phyloP scores from a whole-genome alignment of 2,888 invertebrate genomes.

The Torymus tubicola region DNA sequence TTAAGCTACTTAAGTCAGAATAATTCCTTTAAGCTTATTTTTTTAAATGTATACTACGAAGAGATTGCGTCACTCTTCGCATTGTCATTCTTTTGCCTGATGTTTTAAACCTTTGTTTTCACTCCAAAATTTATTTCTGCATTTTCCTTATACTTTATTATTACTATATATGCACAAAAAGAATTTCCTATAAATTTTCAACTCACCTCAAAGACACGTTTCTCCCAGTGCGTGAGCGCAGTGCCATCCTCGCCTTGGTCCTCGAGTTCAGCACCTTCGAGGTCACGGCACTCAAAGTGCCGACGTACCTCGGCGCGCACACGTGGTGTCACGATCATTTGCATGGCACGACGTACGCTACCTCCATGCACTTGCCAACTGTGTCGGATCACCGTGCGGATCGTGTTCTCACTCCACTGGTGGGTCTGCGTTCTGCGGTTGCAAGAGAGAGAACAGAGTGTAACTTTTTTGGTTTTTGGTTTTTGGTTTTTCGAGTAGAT shows the following conservation, averaged over 20 bases:
- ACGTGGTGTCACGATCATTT: conserved; percentile 93
- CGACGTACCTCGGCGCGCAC: conserved; percentile 91
- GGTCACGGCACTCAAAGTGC: conserved; percentile 90
- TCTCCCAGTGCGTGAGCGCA: conserved; percentile 98
- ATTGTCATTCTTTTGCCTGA: too few species aligned
- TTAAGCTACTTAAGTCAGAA: too few species aligned
- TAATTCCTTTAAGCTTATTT: too few species aligned
- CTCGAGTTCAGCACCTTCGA: conserved; percentile 98
- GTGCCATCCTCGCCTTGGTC: conserved; percentile 99
- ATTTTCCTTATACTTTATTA: too few species aligned
- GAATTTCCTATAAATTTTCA: not conserved
- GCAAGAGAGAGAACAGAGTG: not conserved
- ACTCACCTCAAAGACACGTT: conserved; percentile 94
- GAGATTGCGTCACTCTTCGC: too few species aligned
- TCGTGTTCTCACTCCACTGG: conserved; percentile 95
- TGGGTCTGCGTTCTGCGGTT: conserved; percentile 88
- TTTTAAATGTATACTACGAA: too few species aligned
- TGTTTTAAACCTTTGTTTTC: too few species aligned
- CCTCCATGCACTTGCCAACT: conserved; percentile 90
- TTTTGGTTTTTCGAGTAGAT: too few species aligned
- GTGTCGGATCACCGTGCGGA: conserved; percentile 83
- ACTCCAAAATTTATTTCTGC: too few species aligned
- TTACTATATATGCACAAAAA: too few species aligned
- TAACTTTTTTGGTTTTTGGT: too few species aligned
- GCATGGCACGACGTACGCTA: conserved; percentile 84